These are phyloP conservation scores for Microchirus variegatus DNA, from an alignment of 2,797 vertebrate species.

Conservation along the genomic window DNA sequence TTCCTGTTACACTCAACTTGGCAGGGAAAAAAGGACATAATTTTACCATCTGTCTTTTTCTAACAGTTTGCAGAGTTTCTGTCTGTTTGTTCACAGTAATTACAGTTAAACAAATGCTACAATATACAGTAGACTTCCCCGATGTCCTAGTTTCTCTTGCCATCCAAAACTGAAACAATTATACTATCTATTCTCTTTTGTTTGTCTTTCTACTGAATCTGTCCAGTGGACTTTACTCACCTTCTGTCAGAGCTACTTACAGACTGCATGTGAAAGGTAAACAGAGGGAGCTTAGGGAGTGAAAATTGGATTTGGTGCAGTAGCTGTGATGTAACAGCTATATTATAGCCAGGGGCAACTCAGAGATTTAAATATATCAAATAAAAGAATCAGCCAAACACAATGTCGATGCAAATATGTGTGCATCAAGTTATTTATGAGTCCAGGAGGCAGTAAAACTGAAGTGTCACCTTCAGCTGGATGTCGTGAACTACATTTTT, in stretches of 20 bases:
- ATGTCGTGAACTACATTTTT: too few relatives aligned
- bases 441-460: too few relatives aligned
- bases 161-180: too few relatives aligned
- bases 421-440: background rate
- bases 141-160: background rate
- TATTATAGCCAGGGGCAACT: constrained; percentile 30
- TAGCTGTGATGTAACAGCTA: constrained; percentile 35
- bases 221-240: too few relatives aligned
- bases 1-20: background rate
- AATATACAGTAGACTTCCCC: background rate
- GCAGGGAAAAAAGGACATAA: constrained; percentile 3
- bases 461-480: too few relatives aligned
- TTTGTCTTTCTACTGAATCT: too few relatives aligned
- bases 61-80: background rate
- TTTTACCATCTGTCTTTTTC: background rate
- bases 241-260: background rate
- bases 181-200: too few relatives aligned
- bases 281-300: constrained; percentile 29
- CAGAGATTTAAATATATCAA: constrained; percentile 17
- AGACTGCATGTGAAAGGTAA: constrained; percentile 11
- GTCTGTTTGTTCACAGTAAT: constrained; percentile 13
- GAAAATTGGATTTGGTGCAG: constrained; percentile 51
- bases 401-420: constrained; percentile 7
- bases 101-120: background rate
- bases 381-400: constrained; percentile 3